These are phyloP conservation scores for Petrolisthes cinctipes DNA, from an alignment of 2,888 invertebrate species.

Conservation along the genomic window DNA sequence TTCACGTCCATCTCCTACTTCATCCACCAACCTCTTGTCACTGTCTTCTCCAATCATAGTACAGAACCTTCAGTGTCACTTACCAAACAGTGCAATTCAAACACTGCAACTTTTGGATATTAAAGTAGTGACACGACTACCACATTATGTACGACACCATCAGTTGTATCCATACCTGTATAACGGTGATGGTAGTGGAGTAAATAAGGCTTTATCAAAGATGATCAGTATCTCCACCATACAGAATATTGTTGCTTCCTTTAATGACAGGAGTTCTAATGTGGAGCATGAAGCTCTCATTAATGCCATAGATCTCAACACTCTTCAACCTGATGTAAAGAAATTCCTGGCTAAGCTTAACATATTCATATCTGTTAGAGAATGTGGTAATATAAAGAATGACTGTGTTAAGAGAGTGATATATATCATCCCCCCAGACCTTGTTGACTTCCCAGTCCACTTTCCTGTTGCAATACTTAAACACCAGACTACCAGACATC, in stretches of 20 bases:
- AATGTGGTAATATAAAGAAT: not conserved
- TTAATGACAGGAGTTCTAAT: conserved; percentile 14
- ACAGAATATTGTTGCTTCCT: not conserved
- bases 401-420: conserved; percentile 7
- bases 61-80: not conserved
- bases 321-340: conserved; percentile 7
- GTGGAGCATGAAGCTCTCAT: conserved; percentile 11
- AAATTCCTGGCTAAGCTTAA: conserved; percentile 11
- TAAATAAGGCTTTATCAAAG: not conserved
- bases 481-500: not conserved
- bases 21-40: not conserved
- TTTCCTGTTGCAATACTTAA: conserved; percentile 16
- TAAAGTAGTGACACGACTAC: not conserved
- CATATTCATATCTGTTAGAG: conserved; percentile 15
- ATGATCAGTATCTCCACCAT: not conserved
- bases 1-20: not conserved
- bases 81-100: not conserved
- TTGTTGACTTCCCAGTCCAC: conserved; percentile 10
- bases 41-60: not conserved
- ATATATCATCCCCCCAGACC: conserved; percentile 8
- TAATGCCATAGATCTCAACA: not conserved
- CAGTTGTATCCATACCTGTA: not conserved
- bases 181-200: not conserved
- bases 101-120: not conserved
- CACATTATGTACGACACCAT: not conserved